Base-by-base conservation (phyloP, 2,113 vertebrate species). In the Mellivora capensis region DNA sequence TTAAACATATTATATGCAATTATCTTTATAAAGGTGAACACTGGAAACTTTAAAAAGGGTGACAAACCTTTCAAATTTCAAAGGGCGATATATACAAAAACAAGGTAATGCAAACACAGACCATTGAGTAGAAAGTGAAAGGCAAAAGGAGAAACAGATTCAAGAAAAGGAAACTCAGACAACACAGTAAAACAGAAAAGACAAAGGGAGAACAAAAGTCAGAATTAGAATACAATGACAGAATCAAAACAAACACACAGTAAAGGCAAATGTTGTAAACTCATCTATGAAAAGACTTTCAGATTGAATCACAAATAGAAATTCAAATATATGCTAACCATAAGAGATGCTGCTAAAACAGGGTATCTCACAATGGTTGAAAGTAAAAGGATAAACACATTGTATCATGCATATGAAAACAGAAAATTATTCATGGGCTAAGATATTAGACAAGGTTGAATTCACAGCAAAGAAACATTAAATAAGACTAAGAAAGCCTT, bases 391-490 rank as follows among this genome's bases (percentile, higher is more conserved):
- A 67, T 85, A 74, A 79, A 88, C 14, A 88, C 34, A 39, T 49
- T 34, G 17, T 37, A 77, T 39, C 37, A 74, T 59, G 14, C 10
- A 42, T 89, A 92, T 72, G 18, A 87, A 90, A 88, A 81, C 42
- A 89, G 29, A 94, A 44, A 76, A 72, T 72, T 84, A 20, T 91
- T 15, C 44, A 31, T 27, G 27, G 25, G n/a, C 77, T 72, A 25
- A n/a, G 17, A 79, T 74, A 42, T 90, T 54, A 96, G 69, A 84
- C 13, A 76, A 86, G 17, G 23, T 76, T 89, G 17, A 85, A 81
- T 89, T 92, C 39, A 86, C 47, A 94, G 72, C 62, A 85, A 93
- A 94, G 31, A 89, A 94, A 34, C 7, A 21, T 77, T 89, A 85
- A 61, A 84, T 77, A 57, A 81, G n/a, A 92, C 31, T 15, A 76